phyloP scores from a whole-genome alignment of 1,140 invertebrate species.

The Tetranychus urticae region DNA sequence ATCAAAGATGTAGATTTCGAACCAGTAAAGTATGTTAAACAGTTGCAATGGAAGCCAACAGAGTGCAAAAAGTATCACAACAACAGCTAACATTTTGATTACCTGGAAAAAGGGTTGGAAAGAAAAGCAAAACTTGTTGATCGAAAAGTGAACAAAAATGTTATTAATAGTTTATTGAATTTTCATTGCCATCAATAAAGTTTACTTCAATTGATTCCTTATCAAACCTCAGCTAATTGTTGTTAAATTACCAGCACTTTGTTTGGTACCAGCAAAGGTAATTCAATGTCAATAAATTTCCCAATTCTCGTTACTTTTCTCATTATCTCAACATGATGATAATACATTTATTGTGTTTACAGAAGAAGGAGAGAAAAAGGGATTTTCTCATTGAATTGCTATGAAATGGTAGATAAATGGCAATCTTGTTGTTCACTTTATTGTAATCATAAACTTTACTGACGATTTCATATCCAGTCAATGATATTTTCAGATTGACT shows the following conservation, averaged over 20 bases:
- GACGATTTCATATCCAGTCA: no score
- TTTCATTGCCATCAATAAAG: not conserved
- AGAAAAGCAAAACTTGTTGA: not conserved
- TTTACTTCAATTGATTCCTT: not conserved
- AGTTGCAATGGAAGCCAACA: slow-evolving; percentile 30
- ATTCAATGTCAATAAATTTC: no score
- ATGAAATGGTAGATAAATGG: not conserved
- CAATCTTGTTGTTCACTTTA: no score
- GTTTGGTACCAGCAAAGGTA: not conserved
- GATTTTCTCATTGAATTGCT: not conserved
- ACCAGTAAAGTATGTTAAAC: slow-evolving; percentile 19
- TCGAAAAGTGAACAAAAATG: no score
- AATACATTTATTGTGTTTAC: no score
- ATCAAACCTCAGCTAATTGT: not conserved
- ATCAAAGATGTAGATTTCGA: slow-evolving; percentile 12
- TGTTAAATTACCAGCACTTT: not conserved
- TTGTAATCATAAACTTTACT: no score
- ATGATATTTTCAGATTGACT: no score
- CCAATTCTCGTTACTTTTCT: no score
- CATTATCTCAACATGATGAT: no score
- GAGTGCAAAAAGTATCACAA: slow-evolving; percentile 28
- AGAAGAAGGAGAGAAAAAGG: not conserved
- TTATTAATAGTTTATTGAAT: no score
- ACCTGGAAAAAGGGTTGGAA: slow-evolving; percentile 20
- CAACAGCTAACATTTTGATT: slow-evolving; percentile 30